Base-by-base conservation (phyloP, 2,888 invertebrate genomes). In the Biston stratarius region DNA sequence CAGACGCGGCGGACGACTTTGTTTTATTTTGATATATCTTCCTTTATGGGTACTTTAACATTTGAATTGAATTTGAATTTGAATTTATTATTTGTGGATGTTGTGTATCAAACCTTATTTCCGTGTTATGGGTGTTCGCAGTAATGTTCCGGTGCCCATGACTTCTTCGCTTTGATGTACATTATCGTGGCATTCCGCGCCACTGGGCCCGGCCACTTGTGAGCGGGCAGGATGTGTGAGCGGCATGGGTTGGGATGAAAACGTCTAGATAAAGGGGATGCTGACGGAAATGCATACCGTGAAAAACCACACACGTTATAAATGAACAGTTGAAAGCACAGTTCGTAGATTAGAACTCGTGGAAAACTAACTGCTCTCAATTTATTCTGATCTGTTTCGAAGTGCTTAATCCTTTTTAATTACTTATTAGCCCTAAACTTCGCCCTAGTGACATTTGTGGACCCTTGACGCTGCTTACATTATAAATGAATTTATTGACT, bases 121-220 rank as follows among this genome's bases (percentile, higher is more conserved):
- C 38, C 14, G n/a, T 34, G 15, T 40, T 38, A 10, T 40, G 34
- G 40, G 24, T 44, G 52, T 53, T 44, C 40, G 8, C 24, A 24
- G 53, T 42, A 42, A n/a, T 33, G 33, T 49, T 62, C 55, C 38
- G 55, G 24, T 57, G 36, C 40, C 47, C 52, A 49, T 58, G 36
- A 36, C 58, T 45, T 38, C 24, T n/a, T 40, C 55, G 47, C 34
- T 56, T 45, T 36, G 58, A 49, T 47, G 62, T 51, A 61, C 63
- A 59, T 71, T 73, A 73, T 73, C 73, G 58, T 59, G 63, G 59
- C 49, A 49, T 73, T 73, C 67, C 73, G 57, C 65, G 12, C 56
- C 63, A 64, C 65, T 70, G 70, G 14, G 53, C 10, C 14, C 53
- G 59, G 51, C 66, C 62, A 65, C 64, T 72, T 65, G 56, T 56